Base-by-base conservation (phyloP, 2,113 vertebrate genomes). In the Ceyx melanurus region DNA sequence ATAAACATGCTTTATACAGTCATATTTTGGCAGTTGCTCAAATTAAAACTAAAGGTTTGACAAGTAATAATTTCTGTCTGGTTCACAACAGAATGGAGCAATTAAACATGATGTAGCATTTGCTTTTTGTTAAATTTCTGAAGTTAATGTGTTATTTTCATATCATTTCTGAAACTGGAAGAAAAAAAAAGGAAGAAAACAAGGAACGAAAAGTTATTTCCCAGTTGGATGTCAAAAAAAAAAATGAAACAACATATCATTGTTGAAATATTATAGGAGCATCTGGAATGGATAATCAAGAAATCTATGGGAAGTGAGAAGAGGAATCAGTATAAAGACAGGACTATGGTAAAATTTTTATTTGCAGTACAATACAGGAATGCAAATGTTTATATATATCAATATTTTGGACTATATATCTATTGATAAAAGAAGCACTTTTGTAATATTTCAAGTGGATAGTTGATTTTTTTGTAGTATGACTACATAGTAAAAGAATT, bases 1-100 rank as follows among this genome's bases (percentile, higher is more conserved):
- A 90, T 43, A 62, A 87, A 48, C 21, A 53, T 60, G 13, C 6
- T 79, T 88, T 35, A 43, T 28, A 31, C 48, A 84, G 4, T 50
- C 31, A 91, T 13, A 83, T 46, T 68, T 95, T 79, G 74, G 78
- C 76, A 95, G 50, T 22, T 91, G 53, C 77, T 71, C 61, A 77
- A 84, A 83, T 5, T 17, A 86, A 86, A 88, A 42, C 16, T 40
- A 50, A 60, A 35, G 21, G 15, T 74, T 48, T 66, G 42, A 42
- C 58, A 77, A 92, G 40, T 70, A 71, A 43, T 37, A 53, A 25
- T 64, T 76, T 82, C 18, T 26, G 67, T 51, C 60, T 43, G 23
- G 8, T 57, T 53, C 35, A 46, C 13, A 45, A 18, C 9, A 43
- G 16, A 84, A 88, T 3, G 25, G 23, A 90, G 15, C 3, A 74